Percentiles rank a stretch among this genome's conserved stretches.
phyloP scores from a whole-genome alignment of 2,797 vertebrate species.

The Enteromius radiatus region DNA sequence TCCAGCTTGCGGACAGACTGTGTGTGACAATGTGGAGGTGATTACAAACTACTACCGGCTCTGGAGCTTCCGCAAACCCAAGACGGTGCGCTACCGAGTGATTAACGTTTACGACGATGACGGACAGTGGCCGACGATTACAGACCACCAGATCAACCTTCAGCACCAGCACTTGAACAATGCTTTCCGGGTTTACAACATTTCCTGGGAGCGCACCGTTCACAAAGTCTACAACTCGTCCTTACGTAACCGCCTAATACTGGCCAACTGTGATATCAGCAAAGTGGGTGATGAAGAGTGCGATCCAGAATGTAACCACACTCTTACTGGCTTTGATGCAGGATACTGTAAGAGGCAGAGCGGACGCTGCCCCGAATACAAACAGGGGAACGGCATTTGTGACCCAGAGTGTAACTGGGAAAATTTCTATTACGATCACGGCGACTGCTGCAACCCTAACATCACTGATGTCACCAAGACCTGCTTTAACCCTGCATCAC shows the following conservation, averaged over 20 bases:
- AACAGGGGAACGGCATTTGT: slow-evolving; percentile 89
- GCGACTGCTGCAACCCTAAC: slow-evolving; percentile 95
- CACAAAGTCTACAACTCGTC: slow-evolving; percentile 91
- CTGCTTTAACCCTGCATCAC: slow-evolving; percentile 94
- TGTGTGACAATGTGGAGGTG: slow-evolving; percentile 92
- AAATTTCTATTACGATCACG: slow-evolving; percentile 89
- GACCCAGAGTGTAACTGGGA: slow-evolving; percentile 97
- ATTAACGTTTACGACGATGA: slow-evolving; percentile 89
- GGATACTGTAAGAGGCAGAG: slow-evolving; percentile 87
- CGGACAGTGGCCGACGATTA: slow-evolving; percentile 86
- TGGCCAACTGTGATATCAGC: slow-evolving; percentile 96
- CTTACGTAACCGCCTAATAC: slow-evolving; percentile 87
- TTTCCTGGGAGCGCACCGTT: slow-evolving; percentile 94
- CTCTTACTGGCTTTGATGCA: slow-evolving; percentile 89
- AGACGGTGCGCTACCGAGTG: slow-evolving; percentile 91
- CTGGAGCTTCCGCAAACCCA: slow-evolving; percentile 86
- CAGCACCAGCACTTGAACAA: slow-evolving; percentile 93
- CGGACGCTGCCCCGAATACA: slow-evolving; percentile 80
- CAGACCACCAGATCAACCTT: slow-evolving; percentile 91
- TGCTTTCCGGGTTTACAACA: slow-evolving; percentile 92
- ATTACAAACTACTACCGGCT: slow-evolving; percentile 92
- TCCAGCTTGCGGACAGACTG: slow-evolving; percentile 91
- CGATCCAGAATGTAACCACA: slow-evolving; percentile 95
- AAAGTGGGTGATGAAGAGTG: slow-evolving; percentile 92
- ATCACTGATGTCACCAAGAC: slow-evolving; percentile 97